Conservation (phyloP, 2,113 vertebrate species). For the Apteryx owenii region DNA sequence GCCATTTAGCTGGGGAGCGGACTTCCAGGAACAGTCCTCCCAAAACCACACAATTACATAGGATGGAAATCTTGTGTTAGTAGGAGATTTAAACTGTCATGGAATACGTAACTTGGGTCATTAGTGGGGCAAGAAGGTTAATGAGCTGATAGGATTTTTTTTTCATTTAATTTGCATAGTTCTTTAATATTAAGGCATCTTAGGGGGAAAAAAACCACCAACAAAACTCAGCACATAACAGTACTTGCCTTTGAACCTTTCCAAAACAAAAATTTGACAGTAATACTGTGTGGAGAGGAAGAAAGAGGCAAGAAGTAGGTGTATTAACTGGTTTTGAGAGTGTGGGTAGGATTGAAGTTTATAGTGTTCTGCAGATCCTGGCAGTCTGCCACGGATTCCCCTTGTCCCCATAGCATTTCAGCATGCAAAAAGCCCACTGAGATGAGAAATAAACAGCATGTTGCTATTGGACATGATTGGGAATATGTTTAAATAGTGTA, state of each 20-base stretch:
- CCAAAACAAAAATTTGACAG: background rate
- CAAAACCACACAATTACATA: background rate
- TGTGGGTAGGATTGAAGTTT: constrained; percentile 45
- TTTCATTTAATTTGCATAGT: constrained; percentile 8
- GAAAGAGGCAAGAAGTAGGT: constrained; percentile 36
- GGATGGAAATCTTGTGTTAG: background rate
- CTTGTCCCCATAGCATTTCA: constrained; percentile 45
- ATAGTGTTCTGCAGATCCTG: constrained; percentile 46
- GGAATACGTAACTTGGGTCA: background rate
- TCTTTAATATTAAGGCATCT: constrained; percentile 4
- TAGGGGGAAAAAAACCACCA: background rate
- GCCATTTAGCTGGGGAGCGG: background rate
- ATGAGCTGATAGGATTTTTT: background rate
- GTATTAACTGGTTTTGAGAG: constrained; percentile 51
- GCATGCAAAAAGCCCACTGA: constrained; percentile 35
- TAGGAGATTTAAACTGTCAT: background rate
- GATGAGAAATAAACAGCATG: constrained; percentile 44
- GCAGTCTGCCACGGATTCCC: constrained; percentile 52
- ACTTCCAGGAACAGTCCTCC: background rate
- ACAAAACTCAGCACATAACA: background rate
- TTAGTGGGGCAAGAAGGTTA: background rate
- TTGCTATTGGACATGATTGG: background rate
- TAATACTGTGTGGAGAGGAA: constrained; percentile 6
- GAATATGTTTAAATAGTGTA: background rate
- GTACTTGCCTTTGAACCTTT: constrained; percentile 19